phyloP scores from a whole-genome alignment of 2,113 vertebrate species.

The Rhodinocichla rosea region DNA sequence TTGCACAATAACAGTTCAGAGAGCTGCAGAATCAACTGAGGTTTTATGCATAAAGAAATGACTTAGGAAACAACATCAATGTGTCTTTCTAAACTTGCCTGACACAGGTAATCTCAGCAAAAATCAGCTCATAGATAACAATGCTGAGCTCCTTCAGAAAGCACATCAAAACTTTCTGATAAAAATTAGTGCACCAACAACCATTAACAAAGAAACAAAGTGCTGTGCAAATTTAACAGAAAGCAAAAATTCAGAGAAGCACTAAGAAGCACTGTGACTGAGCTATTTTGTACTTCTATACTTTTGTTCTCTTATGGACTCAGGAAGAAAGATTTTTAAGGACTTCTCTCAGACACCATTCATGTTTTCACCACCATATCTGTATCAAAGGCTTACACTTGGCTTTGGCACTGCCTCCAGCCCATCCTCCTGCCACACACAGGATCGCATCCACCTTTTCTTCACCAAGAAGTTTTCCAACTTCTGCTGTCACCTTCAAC shows the following conservation, averaged over 20 bases:
- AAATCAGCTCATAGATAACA: background rate
- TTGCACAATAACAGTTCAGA: background rate
- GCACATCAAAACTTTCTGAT: background rate
- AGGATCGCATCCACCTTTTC: slow-evolving; percentile 92
- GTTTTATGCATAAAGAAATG: background rate
- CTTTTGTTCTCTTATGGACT: background rate
- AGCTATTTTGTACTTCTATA: background rate
- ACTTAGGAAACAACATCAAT: background rate
- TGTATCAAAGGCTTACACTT: slow-evolving; percentile 79
- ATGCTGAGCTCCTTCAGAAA: background rate
- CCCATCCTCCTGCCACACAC: slow-evolving; percentile 96
- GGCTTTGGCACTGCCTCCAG: slow-evolving; percentile 89
- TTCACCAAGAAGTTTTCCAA: slow-evolving; percentile 84
- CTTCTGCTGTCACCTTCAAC: slow-evolving; percentile 85
- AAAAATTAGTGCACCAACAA: background rate
- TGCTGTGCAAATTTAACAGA: background rate
- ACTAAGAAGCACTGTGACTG: background rate
- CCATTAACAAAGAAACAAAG: background rate
- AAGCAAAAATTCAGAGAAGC: background rate
- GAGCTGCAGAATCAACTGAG: background rate
- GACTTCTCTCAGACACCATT: background rate
- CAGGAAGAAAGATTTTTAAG: background rate
- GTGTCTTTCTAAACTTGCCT: fast-evolving
- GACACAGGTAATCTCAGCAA: background rate
- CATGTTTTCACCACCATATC: background rate